Conservation (phyloP, 1,140 invertebrate species). For the Cherax quadricarinatus region DNA sequence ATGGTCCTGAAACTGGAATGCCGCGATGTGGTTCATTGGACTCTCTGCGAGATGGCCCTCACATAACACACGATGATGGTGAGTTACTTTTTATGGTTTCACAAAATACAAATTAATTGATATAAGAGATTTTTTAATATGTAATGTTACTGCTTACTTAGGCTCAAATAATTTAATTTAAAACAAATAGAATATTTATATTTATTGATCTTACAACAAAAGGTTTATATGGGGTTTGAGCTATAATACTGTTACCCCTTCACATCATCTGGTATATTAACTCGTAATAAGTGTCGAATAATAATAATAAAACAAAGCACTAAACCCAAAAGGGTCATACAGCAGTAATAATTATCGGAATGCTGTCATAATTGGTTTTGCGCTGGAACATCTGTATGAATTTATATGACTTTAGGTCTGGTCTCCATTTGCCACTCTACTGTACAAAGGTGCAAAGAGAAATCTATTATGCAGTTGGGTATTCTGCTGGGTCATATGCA, state of each 20-base stretch:
- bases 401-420: too few relatives aligned
- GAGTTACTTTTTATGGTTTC: constrained; percentile 8
- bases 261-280: neutral
- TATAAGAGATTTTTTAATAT: neutral
- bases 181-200: neutral
- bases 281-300: too few relatives aligned
- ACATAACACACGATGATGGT: constrained; percentile 61
- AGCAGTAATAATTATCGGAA: too few relatives aligned
- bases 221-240: neutral
- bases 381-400: too few relatives aligned
- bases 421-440: too few relatives aligned
- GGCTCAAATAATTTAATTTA: neutral
- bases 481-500: too few relatives aligned
- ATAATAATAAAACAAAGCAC: too few relatives aligned
- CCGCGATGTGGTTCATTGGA: constrained; percentile 62
- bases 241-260: neutral
- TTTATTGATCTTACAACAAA: neutral
- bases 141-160: neutral
- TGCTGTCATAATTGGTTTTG: too few relatives aligned
- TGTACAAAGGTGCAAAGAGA: too few relatives aligned
- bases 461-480: too few relatives aligned
- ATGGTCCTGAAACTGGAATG: constrained; percentile 56
- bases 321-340: too few relatives aligned
- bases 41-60: constrained; percentile 55
- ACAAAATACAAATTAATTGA: neutral